Evolutionary conservation across 2,113 vertebrate species (phyloP).

Genomic region (Osmerus eperlanus): DNA sequence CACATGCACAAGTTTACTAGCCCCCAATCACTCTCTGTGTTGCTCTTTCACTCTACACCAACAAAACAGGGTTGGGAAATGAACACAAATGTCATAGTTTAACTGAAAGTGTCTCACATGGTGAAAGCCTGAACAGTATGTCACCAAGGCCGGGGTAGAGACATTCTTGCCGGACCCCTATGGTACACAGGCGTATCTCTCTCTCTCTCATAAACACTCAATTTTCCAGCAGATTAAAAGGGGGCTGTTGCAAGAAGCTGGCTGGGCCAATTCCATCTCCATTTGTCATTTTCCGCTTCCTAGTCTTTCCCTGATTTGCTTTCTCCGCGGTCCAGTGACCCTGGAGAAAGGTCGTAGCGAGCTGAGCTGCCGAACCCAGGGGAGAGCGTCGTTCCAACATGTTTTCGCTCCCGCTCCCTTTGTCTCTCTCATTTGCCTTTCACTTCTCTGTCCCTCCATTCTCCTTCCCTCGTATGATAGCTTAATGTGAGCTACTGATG

Average conservation of each 20-base stretch:
- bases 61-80: too few relatives aligned
- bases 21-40: neutral
- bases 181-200: too few relatives aligned
- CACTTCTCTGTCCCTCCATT: neutral
- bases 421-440: neutral
- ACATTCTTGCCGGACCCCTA: too few relatives aligned
- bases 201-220: too few relatives aligned
- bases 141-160: too few relatives aligned
- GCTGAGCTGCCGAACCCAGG: slow-evolving; percentile 12
- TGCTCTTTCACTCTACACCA: neutral
- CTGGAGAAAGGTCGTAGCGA: slow-evolving; percentile 16
- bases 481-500: neutral
- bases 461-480: too few relatives aligned
- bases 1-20: neutral
- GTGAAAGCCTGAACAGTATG: too few relatives aligned
- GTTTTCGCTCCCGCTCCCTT: neutral
- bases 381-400: neutral
- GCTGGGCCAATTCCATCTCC: too few relatives aligned
- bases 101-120: too few relatives aligned
- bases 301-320: slow-evolving; percentile 49
- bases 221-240: too few relatives aligned
- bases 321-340: slow-evolving; percentile 36
- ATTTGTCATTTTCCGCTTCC: slow-evolving; percentile 48
- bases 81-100: too few relatives aligned
- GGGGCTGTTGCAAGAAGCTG: too few relatives aligned